Evolutionary conservation across 2,888 invertebrate genomes (phyloP).

Genomic region (Unio pictorum): DNA sequence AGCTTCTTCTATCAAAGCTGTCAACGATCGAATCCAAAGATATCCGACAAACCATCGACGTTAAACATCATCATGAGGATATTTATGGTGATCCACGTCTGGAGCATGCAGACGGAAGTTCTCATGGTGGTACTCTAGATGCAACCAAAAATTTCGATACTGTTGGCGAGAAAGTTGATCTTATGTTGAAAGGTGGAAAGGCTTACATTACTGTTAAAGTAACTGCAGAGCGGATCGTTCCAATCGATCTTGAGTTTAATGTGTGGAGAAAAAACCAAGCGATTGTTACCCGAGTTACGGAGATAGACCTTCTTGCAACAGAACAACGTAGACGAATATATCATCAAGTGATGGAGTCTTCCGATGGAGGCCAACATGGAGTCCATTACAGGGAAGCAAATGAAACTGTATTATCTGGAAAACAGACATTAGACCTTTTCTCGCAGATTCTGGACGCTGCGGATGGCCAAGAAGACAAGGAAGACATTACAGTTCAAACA

Average conservation of each 20-base stretch:
- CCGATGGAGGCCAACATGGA: slow-evolving; percentile 19
- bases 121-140: slow-evolving; percentile 10
- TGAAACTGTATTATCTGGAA: slow-evolving; percentile 58
- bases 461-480: slow-evolving; percentile 62
- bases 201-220: slow-evolving; percentile 66
- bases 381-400: slow-evolving; percentile 18
- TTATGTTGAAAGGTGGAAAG: slow-evolving; percentile 57
- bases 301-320: slow-evolving; percentile 68
- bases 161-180: slow-evolving; percentile 60
- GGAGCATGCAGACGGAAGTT: slow-evolving; percentile 57
- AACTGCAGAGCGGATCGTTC: slow-evolving; percentile 67
- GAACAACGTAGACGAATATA: slow-evolving; percentile 65
- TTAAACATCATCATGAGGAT: slow-evolving; percentile 61
- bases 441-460: slow-evolving; percentile 67
- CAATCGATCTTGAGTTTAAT: slow-evolving; percentile 66
- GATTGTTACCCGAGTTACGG: slow-evolving; percentile 67
- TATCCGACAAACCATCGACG: slow-evolving; percentile 58
- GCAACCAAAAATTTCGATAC: slow-evolving; percentile 60
- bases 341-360: slow-evolving; percentile 60
- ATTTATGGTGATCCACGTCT: slow-evolving; percentile 59
- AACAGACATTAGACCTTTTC: slow-evolving; percentile 68
- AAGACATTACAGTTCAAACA: slow-evolving; percentile 49
- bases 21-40: slow-evolving; percentile 59
- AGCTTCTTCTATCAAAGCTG: slow-evolving; percentile 48
- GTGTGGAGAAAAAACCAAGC: slow-evolving; percentile 70